phyloP scores from a whole-genome alignment of 2,888 invertebrate species.

The Cheilosia vernalis region DNA sequence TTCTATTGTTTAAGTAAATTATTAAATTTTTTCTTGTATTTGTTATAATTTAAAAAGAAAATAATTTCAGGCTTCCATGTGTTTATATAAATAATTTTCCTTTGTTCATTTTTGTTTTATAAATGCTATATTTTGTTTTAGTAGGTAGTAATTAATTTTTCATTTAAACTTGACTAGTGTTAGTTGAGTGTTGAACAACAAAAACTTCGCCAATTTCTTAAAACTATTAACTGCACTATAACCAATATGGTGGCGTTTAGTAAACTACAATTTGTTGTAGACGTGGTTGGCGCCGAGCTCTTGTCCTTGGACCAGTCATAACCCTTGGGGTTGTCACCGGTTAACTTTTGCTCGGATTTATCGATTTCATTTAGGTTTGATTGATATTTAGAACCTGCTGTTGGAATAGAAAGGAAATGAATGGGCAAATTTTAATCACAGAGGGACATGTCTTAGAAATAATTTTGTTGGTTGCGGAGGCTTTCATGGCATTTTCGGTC shows the following conservation, averaged over 20 bases:
- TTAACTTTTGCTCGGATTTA: slow-evolving; percentile 90
- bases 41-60: slow-evolving; percentile 19
- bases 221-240: slow-evolving; percentile 55
- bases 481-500: too few relatives aligned
- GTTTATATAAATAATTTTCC: slow-evolving; percentile 39
- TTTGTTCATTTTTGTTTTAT: slow-evolving; percentile 31
- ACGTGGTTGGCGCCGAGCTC: slow-evolving; percentile 71
- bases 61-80: slow-evolving; percentile 67
- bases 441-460: too few relatives aligned
- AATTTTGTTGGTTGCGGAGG: too few relatives aligned
- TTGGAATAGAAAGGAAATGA: slow-evolving; percentile 37
- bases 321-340: slow-evolving; percentile 81
- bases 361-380: slow-evolving; percentile 90
- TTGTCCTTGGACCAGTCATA: slow-evolving; percentile 82
- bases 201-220: slow-evolving; percentile 53
- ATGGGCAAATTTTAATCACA: not conserved
- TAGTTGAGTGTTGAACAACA: slow-evolving; percentile 54
- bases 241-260: slow-evolving; percentile 36
- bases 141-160: not conserved
- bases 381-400: slow-evolving; percentile 89
- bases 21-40: not conserved
- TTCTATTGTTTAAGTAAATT: slow-evolving; percentile 9
- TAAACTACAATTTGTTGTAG: slow-evolving; percentile 16
- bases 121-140: slow-evolving; percentile 42
- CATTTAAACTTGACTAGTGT: slow-evolving; percentile 39